These are phyloP conservation scores for Brachynemurus nebulosus DNA, from an alignment of 2,888 invertebrate genomes.

Conservation along the genomic window DNA sequence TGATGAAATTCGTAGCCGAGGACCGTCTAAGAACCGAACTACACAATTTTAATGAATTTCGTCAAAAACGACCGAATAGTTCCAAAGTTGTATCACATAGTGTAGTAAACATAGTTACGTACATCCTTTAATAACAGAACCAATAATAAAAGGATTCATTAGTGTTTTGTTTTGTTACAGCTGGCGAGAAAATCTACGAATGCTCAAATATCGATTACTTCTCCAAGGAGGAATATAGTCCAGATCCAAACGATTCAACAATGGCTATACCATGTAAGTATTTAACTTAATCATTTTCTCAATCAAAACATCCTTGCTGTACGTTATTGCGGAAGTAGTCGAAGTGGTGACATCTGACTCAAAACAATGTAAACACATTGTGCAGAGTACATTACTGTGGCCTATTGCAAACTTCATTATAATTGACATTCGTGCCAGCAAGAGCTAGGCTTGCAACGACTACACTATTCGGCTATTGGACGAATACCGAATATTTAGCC, in stretches of 20 bases:
- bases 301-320: background rate
- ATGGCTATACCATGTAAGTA: conserved; percentile 87
- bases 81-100: background rate
- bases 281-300: conserved; percentile 12
- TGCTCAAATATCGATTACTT: conserved; percentile 82
- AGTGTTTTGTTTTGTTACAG: conserved; percentile 35
- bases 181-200: conserved; percentile 52
- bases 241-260: conserved; percentile 82
- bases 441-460: too few species aligned
- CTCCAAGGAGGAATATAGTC: conserved; percentile 70
- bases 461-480: too few species aligned
- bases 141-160: conserved; percentile 2
- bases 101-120: background rate
- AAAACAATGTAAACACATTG: too few species aligned
- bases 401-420: too few species aligned
- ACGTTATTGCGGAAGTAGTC: background rate
- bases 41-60: too few species aligned
- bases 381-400: too few species aligned
- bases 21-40: too few species aligned
- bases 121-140: background rate
- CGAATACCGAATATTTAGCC: too few species aligned
- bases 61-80: too few species aligned
- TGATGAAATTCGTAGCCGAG: too few species aligned
- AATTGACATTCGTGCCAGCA: too few species aligned
- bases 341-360: background rate